Evolutionary conservation across 2,113 vertebrate genomes (phyloP).

Genomic region (Mirounga angustirostris): DNA sequence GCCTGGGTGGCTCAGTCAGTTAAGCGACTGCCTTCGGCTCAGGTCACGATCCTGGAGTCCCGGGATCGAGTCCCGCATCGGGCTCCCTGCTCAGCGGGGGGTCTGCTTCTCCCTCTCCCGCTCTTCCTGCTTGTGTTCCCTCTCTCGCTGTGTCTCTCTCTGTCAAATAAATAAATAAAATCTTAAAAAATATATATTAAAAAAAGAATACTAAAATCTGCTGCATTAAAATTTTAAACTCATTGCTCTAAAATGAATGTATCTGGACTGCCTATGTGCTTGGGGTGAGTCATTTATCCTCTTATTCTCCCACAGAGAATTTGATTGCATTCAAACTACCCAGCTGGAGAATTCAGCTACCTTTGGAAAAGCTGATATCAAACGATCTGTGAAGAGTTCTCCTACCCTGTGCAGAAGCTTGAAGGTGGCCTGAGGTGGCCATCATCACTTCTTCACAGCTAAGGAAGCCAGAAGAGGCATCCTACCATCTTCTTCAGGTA

Average conservation of each 20-base stretch:
- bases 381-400: constrained; percentile 65
- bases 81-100: too few species aligned
- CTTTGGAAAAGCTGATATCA: constrained; percentile 63
- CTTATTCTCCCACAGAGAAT: constrained; percentile 75
- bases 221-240: constrained; percentile 74
- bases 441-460: constrained; percentile 44
- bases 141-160: too few species aligned
- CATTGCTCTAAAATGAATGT: constrained; percentile 65
- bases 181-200: too few species aligned
- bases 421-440: constrained; percentile 26
- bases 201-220: constrained; percentile 66
- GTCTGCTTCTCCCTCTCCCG: too few species aligned
- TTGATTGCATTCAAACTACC: constrained; percentile 74
- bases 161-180: too few species aligned
- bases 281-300: constrained; percentile 72
- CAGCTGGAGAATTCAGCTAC: constrained; percentile 68
- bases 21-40: too few species aligned
- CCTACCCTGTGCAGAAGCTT: not conserved
- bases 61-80: too few species aligned
- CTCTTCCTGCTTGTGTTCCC: too few species aligned
- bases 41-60: too few species aligned
- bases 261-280: constrained; percentile 56
- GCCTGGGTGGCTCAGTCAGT: too few species aligned
- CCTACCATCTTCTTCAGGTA: not conserved
- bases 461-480: not conserved